phyloP scores from a whole-genome alignment of 2,113 vertebrate genomes.

The Chaetorhynchus papuensis region DNA sequence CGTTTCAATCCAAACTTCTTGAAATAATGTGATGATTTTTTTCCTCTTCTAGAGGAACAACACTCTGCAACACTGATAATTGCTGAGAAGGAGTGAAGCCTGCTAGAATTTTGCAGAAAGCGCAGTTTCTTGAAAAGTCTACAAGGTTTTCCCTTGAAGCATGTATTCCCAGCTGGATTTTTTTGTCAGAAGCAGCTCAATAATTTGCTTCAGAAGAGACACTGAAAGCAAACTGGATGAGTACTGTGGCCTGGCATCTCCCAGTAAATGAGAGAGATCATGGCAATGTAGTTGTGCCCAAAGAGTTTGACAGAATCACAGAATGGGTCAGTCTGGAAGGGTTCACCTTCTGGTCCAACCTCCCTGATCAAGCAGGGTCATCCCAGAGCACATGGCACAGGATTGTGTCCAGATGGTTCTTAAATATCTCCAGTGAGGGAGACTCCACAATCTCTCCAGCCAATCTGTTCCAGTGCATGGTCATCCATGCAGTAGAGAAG shows the following conservation, averaged over 20 bases:
- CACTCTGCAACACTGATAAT: neutral
- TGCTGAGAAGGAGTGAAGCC: neutral
- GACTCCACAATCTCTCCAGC: rapidly evolving
- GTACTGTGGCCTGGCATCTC: neutral
- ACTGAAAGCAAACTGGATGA: neutral
- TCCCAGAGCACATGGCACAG: neutral
- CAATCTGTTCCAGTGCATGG: too few relatives aligned
- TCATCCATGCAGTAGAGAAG: neutral
- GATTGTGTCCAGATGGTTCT: rapidly evolving
- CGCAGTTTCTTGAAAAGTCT: neutral
- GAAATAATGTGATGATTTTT: neutral
- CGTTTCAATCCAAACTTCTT: neutral
- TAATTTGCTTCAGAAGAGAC: neutral
- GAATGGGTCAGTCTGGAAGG: neutral
- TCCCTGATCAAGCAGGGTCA: neutral
- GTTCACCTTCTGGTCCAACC: neutral
- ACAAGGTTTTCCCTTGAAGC: neutral
- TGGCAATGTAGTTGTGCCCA: rapidly evolving
- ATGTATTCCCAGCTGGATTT: neutral
- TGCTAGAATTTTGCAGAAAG: neutral
- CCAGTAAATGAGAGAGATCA: neutral
- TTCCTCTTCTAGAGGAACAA: neutral
- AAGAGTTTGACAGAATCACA: neutral
- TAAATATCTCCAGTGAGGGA: neutral
- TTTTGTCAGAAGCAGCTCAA: neutral